Base-by-base conservation (phyloP, 2,888 invertebrate species). In the Magallana nippona region DNA sequence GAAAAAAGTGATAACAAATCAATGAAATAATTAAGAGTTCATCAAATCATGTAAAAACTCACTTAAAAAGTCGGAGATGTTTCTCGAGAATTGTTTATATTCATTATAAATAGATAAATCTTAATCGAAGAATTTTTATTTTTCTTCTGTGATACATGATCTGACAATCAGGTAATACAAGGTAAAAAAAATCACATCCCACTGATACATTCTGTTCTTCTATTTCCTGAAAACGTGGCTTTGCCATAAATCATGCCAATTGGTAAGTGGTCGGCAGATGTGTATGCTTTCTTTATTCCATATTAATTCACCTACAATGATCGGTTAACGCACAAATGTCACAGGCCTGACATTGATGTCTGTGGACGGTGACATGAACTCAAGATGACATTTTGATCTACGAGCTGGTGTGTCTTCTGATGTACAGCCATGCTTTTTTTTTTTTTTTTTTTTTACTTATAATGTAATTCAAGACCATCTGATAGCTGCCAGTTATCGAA, bases 301-400 rank as follows among this genome's bases (percentile, higher is more conserved):
- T 63, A 63, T 63, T 63, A 63, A 63, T 22, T 63, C 63, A 63
- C 63, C 63, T 22, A 63, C 63, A 63, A 63, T 63, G 22, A 63
- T 63, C 63, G 15, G 22, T 63, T 63, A 63, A 15, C 63, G 27
- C 63, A 63, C 13, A 63, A 63, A 63, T 63, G 63, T 27, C 63
- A 63, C 27, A 63, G 27, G 8, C 15, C 27, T 63, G 63, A 63
- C 63, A 63, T 19, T 63, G 10, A 27, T 63, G 19, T 10, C 63
- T 63, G 32, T 63, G 63, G 63, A 63, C 63, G 22, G 63, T 63
- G 22, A 63, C 13, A 63, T 63, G 63, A 63, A 63, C 63, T 63
- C 27, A 11, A 63, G 22, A 13, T 63, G 63, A 63, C 63, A 63
- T 63, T 27, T 63, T 63, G 63, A 63, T 63, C 19, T 63, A 63